Percentiles rank a stretch among this genome's conserved stretches.
Evolutionary conservation across 1,140 invertebrate genomes (phyloP).

Genomic region (Drosophila leontia): DNA sequence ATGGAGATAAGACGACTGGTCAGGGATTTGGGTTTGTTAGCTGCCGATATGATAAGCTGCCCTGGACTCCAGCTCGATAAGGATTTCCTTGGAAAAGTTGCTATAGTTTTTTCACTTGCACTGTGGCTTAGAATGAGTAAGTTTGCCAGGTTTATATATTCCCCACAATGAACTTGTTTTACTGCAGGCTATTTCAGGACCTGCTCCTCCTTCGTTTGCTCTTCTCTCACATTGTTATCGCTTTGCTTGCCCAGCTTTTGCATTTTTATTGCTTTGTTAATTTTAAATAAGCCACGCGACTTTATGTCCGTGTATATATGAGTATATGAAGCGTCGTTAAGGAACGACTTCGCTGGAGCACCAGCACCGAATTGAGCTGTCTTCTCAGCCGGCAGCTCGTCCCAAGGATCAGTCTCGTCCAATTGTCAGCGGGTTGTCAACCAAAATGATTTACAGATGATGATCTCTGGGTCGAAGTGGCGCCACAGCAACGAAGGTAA

Average conservation of each 20-base stretch:
- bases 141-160: background rate
- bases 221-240: constrained; percentile 52
- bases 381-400: constrained; percentile 15
- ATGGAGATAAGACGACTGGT: constrained; percentile 64
- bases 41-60: constrained; percentile 65
- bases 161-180: constrained; percentile 45
- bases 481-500: constrained; percentile 38
- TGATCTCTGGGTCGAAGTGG: constrained; percentile 50
- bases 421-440: constrained; percentile 83
- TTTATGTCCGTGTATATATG: constrained; percentile 55
- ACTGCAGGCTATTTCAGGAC: constrained; percentile 37
- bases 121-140: constrained; percentile 27
- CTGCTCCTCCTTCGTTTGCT: constrained; percentile 1
- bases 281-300: constrained; percentile 78
- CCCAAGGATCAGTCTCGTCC: constrained; percentile 23
- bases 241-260: constrained; percentile 51
- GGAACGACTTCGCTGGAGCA: constrained; percentile 44
- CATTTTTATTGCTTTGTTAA: constrained; percentile 81
- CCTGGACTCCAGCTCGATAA: constrained; percentile 25
- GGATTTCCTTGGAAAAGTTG: constrained; percentile 55
- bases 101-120: constrained; percentile 18
- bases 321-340: constrained; percentile 42
- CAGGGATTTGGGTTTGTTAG: constrained; percentile 61
- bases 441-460: constrained; percentile 72
- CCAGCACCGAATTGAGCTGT: constrained; percentile 57